Evolutionary conservation across 2,888 invertebrate genomes (phyloP).

Genomic region (Diarsia mendica): DNA sequence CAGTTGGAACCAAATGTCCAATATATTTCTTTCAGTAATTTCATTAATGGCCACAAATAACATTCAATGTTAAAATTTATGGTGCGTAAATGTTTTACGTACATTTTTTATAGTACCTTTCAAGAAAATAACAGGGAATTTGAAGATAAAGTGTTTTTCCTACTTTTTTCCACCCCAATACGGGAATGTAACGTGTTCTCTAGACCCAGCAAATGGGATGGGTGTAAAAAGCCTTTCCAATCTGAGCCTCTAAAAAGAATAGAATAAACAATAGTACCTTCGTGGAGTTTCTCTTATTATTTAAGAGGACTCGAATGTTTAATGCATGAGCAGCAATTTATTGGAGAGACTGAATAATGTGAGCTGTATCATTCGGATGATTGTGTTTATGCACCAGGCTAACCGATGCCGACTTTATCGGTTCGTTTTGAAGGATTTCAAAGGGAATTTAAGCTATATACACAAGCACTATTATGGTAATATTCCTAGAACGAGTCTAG

Average conservation of each 20-base stretch:
- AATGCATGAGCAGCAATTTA: constrained; percentile 87
- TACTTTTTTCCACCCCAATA: constrained; percentile 77
- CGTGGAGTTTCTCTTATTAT: constrained; percentile 87
- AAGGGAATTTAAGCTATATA: not conserved
- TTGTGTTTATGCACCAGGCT: constrained; percentile 76
- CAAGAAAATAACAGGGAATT: constrained; percentile 85
- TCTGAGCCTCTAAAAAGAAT: constrained; percentile 86
- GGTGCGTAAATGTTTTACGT: constrained; percentile 84
- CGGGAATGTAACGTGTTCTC: constrained; percentile 83
- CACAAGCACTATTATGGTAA: constrained; percentile 14
- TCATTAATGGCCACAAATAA: constrained; percentile 83
- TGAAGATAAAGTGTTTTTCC: constrained; percentile 83
- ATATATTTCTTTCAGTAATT: constrained; percentile 76
- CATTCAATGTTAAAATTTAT: constrained; percentile 84
- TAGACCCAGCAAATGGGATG: constrained; percentile 82
- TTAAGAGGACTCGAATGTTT: constrained; percentile 86
- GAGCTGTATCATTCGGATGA: constrained; percentile 79
- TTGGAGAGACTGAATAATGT: constrained; percentile 81
- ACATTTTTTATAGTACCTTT: constrained; percentile 86
- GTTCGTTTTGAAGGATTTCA: constrained; percentile 37
- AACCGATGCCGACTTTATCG: constrained; percentile 59
- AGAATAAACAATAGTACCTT: constrained; percentile 86
- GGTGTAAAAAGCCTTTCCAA: constrained; percentile 88
- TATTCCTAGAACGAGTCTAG: constrained; percentile 10
- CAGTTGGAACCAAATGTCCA: constrained; percentile 62